Evolutionary conservation across 2,797 vertebrate genomes (phyloP).

Genomic region (Pipistrellus pipistrellus): DNA sequence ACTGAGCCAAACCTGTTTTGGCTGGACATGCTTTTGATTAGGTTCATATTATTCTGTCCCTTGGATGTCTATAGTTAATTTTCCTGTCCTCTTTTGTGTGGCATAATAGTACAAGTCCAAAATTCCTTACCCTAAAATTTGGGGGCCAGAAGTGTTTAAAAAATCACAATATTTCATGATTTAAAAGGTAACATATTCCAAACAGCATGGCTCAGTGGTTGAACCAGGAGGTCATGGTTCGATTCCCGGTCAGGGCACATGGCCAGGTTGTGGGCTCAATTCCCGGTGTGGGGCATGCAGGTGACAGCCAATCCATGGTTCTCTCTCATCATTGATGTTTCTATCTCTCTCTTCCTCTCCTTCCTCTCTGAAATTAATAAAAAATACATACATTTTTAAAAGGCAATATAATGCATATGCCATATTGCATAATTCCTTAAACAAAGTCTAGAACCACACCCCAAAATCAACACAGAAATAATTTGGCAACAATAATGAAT

Average conservation of each 20-base stretch:
- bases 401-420: not conserved
- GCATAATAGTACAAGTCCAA: not conserved
- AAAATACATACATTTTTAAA: not conserved
- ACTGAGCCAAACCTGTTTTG: no score
- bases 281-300: no score
- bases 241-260: no score
- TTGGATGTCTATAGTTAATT: not conserved
- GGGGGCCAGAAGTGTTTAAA: not conserved
- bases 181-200: not conserved
- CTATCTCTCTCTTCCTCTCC: no score
- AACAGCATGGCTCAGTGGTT: no score
- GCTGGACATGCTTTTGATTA: not conserved
- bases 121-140: not conserved
- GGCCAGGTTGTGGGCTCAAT: no score
- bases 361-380: no score
- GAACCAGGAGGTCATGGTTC: no score
- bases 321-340: no score
- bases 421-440: not conserved
- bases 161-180: conserved; percentile 42
- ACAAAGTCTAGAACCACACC: not conserved
- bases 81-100: not conserved
- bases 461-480: conserved; percentile 4
- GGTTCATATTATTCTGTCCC: not conserved
- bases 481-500: not conserved
- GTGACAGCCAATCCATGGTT: no score